These are phyloP conservation scores for Mergus octosetaceus DNA, from an alignment of 2,797 vertebrate genomes.

Conservation along the genomic window DNA sequence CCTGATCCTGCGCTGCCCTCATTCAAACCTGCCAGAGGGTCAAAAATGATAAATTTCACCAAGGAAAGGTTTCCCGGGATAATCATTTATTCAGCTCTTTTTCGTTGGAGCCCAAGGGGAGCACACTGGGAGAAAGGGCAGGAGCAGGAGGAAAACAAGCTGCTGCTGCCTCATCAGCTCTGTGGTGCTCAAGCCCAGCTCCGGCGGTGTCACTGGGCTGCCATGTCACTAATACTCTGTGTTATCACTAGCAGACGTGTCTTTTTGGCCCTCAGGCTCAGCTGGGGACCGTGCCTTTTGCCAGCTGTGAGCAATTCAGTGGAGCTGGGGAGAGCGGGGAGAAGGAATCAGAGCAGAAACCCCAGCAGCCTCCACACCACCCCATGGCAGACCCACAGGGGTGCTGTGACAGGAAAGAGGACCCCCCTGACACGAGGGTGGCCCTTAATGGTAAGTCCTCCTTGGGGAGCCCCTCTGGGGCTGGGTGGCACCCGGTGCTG, in stretches of 20 bases:
- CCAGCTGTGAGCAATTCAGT: not conserved
- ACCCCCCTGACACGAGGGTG: not conserved
- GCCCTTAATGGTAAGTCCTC: not conserved
- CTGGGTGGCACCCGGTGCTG: not conserved
- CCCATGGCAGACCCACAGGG: not conserved
- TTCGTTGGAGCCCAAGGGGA: not conserved
- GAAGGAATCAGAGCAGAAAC: not conserved
- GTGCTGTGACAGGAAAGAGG: not conserved
- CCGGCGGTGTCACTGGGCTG: accelerated
- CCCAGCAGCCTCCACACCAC: not conserved
- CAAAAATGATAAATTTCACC: not conserved
- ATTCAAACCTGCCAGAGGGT: not conserved
- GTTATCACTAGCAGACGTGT: not conserved
- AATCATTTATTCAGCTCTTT: not conserved
- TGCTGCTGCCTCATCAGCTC: not conserved
- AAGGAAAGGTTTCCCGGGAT: not conserved
- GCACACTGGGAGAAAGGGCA: not conserved
- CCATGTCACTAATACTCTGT: not conserved
- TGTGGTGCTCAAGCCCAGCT: not conserved
- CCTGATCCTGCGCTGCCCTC: not conserved
- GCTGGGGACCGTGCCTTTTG: not conserved
- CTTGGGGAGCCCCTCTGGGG: not conserved
- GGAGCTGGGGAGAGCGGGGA: not conserved
- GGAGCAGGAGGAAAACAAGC: not conserved
- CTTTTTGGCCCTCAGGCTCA: not conserved